Evolutionary conservation across 2,888 invertebrate genomes (phyloP), one percentile per base, ranked within the genome.

Genomic region (Eupithecia centaureata): DNA sequence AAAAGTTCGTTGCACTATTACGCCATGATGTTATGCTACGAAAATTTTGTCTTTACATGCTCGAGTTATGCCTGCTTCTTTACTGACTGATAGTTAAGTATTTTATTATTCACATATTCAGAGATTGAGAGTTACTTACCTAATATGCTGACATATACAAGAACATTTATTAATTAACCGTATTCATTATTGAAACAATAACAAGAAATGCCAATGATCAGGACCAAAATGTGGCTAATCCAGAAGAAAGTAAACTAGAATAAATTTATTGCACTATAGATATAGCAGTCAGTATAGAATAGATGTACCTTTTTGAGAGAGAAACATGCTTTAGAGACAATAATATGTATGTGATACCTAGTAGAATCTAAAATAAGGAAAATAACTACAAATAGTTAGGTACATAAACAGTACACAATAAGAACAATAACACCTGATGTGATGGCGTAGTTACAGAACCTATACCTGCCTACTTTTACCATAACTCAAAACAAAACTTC

Each of bases 1-100:
- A 59, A 7, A 30, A 59, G 64, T 59, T 64, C 64, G 52, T 59
- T 64, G 59, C 59, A 59, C 64, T 52, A 32, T 59, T 35, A 59
- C 59, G 52, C 59, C 64, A 64, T 59, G 35, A 57, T 22, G 32
- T 32, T 57, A 18, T 22, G 32, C 57, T 57, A 18, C n/a, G 18
- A 57, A 57, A 32, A 18, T 22, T 30, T 57, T 33, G 57, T 28
- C 5, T 18, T 22, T 32, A n/a, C 56, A 28, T 57, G 32, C 32
- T n/a, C 32, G 57, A 57, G 32, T 18, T 5, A 18, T n/a, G 8
- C 8, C 52, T 15, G 18, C 22, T 52, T 52, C 27, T 15, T 52
- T 27, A 27, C n/a, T n/a, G 30, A 56, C 28, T 28, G 54, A 56
- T n/a, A 25, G 32, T 10, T 32, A 8, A 32, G 7, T 5, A 38